Percentiles rank a stretch among this genome's conserved stretches.
phyloP scores from a whole-genome alignment of 2,888 invertebrate genomes.

The Lasius fuliginosus region DNA sequence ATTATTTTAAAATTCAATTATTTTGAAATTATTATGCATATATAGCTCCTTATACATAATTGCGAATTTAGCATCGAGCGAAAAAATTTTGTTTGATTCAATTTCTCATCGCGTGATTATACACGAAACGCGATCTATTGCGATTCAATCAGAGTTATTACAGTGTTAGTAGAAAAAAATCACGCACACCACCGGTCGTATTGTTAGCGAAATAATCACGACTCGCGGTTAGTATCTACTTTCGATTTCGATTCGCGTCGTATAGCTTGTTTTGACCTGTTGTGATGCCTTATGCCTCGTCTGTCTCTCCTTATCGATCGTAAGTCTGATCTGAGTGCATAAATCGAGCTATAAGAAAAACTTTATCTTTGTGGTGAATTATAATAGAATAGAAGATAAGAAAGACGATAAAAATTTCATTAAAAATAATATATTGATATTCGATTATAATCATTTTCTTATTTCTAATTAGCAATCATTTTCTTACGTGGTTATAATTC shows the following conservation, averaged over 20 bases:
- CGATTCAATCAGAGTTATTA: background rate
- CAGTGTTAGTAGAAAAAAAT: conserved; percentile 12
- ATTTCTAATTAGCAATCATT: conserved; percentile 26
- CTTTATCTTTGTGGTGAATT: background rate
- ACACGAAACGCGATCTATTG: background rate
- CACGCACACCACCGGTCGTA: background rate
- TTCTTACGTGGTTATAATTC: background rate
- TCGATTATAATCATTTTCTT: conserved; percentile 13
- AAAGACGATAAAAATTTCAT: background rate
- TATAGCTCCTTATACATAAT: background rate
- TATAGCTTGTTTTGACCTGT: conserved; percentile 9
- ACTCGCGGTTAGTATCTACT: background rate
- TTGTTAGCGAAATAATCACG: conserved; percentile 33
- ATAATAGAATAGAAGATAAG: background rate
- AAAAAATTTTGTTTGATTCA: background rate
- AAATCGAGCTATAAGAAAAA: background rate
- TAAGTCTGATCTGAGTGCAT: background rate
- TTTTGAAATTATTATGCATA: conserved; percentile 3
- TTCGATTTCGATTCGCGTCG: conserved; percentile 12
- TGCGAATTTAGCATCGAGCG: background rate
- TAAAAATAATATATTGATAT: conserved; percentile 16
- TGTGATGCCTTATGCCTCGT: background rate
- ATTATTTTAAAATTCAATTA: background rate
- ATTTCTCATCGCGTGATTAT: background rate
- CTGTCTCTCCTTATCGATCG: background rate